Conservation (phyloP, 2,888 invertebrate species). For the Drosophila nigricruria region DNA sequence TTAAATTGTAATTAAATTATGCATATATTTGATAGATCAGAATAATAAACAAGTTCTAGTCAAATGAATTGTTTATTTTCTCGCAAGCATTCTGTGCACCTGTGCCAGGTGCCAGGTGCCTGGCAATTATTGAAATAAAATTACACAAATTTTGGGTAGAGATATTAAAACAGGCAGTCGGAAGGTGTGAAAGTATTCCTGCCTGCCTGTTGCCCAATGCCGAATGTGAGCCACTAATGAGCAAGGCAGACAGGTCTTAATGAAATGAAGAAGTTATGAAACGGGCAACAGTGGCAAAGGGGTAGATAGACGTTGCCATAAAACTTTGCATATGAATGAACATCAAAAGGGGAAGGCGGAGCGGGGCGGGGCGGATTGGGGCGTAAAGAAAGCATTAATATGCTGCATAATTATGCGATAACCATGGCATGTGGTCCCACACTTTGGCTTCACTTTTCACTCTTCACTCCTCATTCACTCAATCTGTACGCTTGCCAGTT, state of each 20-base stretch:
- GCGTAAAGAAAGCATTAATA: conserved; percentile 69
- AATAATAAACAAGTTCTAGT: background rate
- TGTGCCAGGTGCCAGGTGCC: background rate
- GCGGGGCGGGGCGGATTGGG: background rate
- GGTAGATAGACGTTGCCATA: conserved; percentile 38
- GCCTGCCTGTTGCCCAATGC: conserved; percentile 1
- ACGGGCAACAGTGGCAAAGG: background rate
- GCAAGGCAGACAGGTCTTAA: conserved; percentile 28
- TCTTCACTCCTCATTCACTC: background rate
- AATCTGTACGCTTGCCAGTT: conserved; percentile 7
- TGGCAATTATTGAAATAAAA: conserved; percentile 66
- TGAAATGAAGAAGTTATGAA: conserved; percentile 50
- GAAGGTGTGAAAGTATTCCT: background rate
- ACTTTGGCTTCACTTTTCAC: conserved; percentile 17
- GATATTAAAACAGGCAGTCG: conserved; percentile 34
- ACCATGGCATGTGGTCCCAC: conserved; percentile 44
- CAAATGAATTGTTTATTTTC: background rate
- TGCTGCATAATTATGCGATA: conserved; percentile 78
- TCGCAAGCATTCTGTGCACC: background rate
- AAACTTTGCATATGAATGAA: conserved; percentile 70
- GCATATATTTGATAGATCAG: background rate
- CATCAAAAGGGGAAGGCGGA: conserved; percentile 23
- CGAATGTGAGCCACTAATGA: conserved; percentile 56
- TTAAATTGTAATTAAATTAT: background rate
- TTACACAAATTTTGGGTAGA: conserved; percentile 49